phyloP scores from a whole-genome alignment of 2,888 invertebrate genomes.

The Chymomyza procnemis region DNA sequence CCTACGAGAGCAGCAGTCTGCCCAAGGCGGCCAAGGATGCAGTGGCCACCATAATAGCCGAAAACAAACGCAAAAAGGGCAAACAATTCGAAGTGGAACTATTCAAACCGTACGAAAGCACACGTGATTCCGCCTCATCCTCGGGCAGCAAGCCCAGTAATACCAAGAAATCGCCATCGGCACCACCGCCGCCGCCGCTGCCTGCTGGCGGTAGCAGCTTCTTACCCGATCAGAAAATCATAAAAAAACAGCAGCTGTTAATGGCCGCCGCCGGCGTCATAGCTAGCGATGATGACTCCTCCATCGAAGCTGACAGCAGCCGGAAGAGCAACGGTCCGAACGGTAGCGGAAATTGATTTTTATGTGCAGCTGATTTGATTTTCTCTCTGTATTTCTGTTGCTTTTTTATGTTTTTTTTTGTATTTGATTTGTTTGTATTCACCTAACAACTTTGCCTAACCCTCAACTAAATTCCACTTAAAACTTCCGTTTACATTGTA shows the following conservation, averaged over 20 bases:
- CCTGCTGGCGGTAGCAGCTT: conserved; percentile 64
- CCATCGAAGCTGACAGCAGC: conserved; percentile 20
- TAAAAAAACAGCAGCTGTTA: conserved; percentile 73
- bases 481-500: neutral
- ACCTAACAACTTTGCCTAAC: neutral
- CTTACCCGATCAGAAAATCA: conserved; percentile 70
- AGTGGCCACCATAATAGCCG: conserved; percentile 3
- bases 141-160: conserved; percentile 74
- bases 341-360: conserved; percentile 47
- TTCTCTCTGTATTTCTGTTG: no score
- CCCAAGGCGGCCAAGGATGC: conserved; percentile 57
- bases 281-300: conserved; percentile 19
- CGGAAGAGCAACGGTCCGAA: conserved; percentile 50
- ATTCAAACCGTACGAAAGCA: conserved; percentile 40
- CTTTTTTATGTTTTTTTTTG: conserved; percentile 3
- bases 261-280: conserved; percentile 67
- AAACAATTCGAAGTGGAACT: conserved; percentile 58
- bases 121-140: conserved; percentile 10
- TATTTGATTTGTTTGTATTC: neutral
- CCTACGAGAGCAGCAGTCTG: conserved; percentile 74
- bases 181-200: conserved; percentile 44
- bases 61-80: conserved; percentile 47
- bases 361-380: neutral
- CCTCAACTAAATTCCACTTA: conserved; percentile 24
- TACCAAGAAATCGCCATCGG: conserved; percentile 76